Evolutionary conservation across 1,140 invertebrate species (phyloP).

Genomic region (Drosophila nigromelanica): DNA sequence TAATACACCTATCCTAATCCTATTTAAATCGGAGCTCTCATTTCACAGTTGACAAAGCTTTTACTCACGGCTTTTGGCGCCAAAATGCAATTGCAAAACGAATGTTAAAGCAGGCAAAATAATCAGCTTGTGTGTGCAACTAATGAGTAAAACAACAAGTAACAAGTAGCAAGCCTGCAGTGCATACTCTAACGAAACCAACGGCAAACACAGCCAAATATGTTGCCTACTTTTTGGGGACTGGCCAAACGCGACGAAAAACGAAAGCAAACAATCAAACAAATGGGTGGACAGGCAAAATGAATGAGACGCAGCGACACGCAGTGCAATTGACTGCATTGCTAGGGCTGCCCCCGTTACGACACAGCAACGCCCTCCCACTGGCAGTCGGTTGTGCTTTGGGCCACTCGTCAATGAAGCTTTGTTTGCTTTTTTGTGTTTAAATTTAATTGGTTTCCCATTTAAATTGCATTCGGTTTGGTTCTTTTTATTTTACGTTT

Average conservation of each 20-base stretch:
- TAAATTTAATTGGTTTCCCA: slow-evolving; percentile 74
- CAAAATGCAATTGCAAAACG: slow-evolving; percentile 2
- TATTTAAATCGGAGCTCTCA: background rate
- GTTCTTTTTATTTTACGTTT: slow-evolving; percentile 22
- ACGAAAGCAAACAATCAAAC: slow-evolving; percentile 50
- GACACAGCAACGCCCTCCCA: background rate
- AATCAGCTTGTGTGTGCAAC: slow-evolving; percentile 12
- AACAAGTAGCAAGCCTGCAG: slow-evolving; percentile 3
- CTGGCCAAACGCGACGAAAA: background rate
- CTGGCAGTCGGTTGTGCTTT: slow-evolving; percentile 21
- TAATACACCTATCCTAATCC: background rate
- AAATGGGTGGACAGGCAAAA: slow-evolving; percentile 29
- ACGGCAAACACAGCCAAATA: slow-evolving; percentile 1
- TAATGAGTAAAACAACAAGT: slow-evolving; percentile 20
- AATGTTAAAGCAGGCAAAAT: slow-evolving; percentile 8
- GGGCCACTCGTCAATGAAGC: slow-evolving; percentile 14
- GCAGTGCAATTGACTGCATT: slow-evolving; percentile 68
- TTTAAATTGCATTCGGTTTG: slow-evolving; percentile 61
- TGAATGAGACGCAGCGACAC: slow-evolving; percentile 41
- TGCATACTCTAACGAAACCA: background rate
- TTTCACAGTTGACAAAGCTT: background rate
- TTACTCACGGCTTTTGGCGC: background rate
- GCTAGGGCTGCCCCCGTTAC: slow-evolving; percentile 35
- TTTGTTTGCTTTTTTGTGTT: slow-evolving; percentile 60
- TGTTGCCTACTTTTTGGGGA: slow-evolving; percentile 12